Conservation (phyloP, 64 coral and sea anemone genomes). For the Orbicella faveolata region DNA sequence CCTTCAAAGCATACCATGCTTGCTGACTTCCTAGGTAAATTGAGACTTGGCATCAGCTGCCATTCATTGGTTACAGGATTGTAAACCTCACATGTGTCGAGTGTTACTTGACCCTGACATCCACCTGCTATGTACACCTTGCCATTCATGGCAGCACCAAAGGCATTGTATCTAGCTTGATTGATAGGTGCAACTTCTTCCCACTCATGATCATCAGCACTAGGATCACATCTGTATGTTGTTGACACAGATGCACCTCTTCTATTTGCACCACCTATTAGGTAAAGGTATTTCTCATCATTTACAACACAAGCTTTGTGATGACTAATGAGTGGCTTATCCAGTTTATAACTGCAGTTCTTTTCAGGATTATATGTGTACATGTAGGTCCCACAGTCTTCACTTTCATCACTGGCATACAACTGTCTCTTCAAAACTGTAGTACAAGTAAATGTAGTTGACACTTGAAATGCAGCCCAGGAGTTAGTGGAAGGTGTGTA, state of each 20-base stretch:
- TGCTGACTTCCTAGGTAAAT: background rate
- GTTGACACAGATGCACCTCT: too few relatives aligned
- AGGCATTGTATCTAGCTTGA: background rate
- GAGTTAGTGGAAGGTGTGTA: background rate
- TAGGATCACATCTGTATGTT: background rate
- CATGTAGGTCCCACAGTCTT: background rate
- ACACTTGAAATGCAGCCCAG: background rate
- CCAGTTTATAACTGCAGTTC: background rate
- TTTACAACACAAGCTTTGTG: too few relatives aligned
- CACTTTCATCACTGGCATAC: background rate
- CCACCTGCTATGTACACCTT: conserved; percentile 25
- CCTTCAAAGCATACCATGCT: background rate
- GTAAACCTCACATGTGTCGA: background rate
- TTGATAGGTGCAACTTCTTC: background rate
- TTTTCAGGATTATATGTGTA: background rate
- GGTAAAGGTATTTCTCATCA: background rate
- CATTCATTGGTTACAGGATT: background rate
- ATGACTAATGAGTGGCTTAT: too few relatives aligned
- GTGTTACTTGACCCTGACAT: too few relatives aligned
- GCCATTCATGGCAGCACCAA: conserved; percentile 2
- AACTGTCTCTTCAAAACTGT: too few relatives aligned
- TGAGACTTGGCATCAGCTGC: background rate
- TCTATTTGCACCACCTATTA: conserved; percentile 1
- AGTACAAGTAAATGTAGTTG: background rate
- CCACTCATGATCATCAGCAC: background rate